Percentiles rank a stretch among this genome's conserved stretches.
Conservation (phyloP, 2,113 vertebrate genomes). For the Lucifuga dentata region DNA sequence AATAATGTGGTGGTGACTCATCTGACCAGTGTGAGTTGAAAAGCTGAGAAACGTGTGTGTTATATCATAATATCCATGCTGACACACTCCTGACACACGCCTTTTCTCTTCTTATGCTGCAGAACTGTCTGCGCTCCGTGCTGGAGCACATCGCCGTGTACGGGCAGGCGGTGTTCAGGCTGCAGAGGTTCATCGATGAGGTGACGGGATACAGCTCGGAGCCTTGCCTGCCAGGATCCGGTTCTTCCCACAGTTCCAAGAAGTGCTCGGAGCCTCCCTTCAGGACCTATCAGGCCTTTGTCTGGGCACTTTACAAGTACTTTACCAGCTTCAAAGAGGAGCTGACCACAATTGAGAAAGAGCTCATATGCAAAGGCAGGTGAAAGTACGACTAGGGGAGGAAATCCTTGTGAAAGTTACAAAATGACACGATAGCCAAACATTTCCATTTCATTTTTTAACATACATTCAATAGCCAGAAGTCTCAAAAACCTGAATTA, state of each 20-base stretch:
- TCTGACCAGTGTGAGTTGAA: constrained; percentile 90
- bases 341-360: constrained; percentile 90
- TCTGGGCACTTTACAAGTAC: constrained; percentile 97
- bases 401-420: too few relatives aligned
- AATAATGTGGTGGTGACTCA: constrained; percentile 94
- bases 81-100: not conserved
- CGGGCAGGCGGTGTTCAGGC: constrained; percentile 92
- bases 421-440: too few relatives aligned
- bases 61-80: not conserved
- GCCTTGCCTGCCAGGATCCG: constrained; percentile 78
- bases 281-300: constrained; percentile 97
- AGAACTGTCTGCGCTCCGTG: constrained; percentile 93
- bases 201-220: constrained; percentile 91
- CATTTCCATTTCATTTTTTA: too few relatives aligned
- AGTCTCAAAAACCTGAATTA: too few relatives aligned
- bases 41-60: not conserved
- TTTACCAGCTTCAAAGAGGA: constrained; percentile 95
- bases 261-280: constrained; percentile 91
- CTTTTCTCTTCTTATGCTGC: constrained; percentile 5
- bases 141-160: constrained; percentile 94
- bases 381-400: not conserved
- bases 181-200: constrained; percentile 98
- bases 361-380: constrained; percentile 88
- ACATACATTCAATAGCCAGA: too few relatives aligned
- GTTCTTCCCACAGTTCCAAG: constrained; percentile 81